Base-by-base conservation (phyloP, 92 coral and sea anemone species). In the Phymanthus crucifer region DNA sequence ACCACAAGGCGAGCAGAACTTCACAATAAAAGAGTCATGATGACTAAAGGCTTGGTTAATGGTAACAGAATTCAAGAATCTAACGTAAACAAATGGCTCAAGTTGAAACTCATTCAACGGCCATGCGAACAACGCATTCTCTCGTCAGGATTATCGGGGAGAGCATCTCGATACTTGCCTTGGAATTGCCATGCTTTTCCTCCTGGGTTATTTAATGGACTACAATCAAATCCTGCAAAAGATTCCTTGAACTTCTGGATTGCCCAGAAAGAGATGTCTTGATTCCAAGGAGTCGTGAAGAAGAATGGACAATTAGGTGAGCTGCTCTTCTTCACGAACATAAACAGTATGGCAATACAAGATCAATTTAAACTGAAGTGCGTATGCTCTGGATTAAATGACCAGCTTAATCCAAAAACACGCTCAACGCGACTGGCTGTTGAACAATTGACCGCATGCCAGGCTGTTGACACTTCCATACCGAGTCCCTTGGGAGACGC, bases 281-380 rank as follows among this genome's bases (percentile, higher is more conserved):
- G 32, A 61, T 3, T 61, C 68, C 17, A 61, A 16, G 1, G 34
- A 11, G 4, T 26, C 9, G 68, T 33, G 3, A 29, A 40, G 40
- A 3, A 54, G 56, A 33, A 29, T 11, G 19, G 70, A 57, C 2
- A 23, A 32, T 12, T 7, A 75, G 32, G 31, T 72, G n/a, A 54
- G 64, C 29, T 26, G 81, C 29, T 8, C 35, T 26, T 61, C 68
- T 61, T 61, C 18, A 61, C 81, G n/a, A 61, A 77, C 81, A 77
- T 36, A 58, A 64, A 77, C 81, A 77, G 43, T 31, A 75, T 77
- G 81, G 58, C 81, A 13, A 10, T 18, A 61, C 24, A 36, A 47
- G 10, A 61, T 77, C 81, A 40, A 10, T 61, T 64, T 38, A 34
- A 61, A 29, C 68, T 61, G 19, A 61, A 24, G 68, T 61, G 68